Percentiles rank a stretch among this genome's conserved stretches.
Conservation (phyloP, 2,888 invertebrate species). For the Andrena praecox region DNA sequence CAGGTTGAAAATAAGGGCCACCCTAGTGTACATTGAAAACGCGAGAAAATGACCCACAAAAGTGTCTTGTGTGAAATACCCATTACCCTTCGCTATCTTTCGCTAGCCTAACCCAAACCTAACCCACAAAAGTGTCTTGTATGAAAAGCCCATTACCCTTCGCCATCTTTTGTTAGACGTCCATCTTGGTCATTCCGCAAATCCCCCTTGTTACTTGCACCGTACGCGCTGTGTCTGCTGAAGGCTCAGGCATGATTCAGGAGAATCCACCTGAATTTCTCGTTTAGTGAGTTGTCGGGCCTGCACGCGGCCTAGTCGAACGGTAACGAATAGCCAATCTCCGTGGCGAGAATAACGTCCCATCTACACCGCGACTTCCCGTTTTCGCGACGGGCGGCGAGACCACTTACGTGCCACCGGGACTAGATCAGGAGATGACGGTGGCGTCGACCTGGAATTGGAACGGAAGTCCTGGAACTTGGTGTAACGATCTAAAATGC, state of each 20-base stretch:
- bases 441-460: constrained; percentile 32
- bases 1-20: too few species aligned
- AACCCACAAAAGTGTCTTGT: too few species aligned
- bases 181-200: not conserved
- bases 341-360: constrained; percentile 63
- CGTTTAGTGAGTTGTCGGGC: constrained; percentile 23
- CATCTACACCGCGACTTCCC: constrained; percentile 19
- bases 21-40: too few species aligned
- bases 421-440: constrained; percentile 49
- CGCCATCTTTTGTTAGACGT: too few species aligned
- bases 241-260: not conserved
- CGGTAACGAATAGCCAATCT: constrained; percentile 72
- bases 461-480: constrained; percentile 33
- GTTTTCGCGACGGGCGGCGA: not conserved
- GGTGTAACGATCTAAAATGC: constrained; percentile 37
- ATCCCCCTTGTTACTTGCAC: not conserved
- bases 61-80: too few species aligned
- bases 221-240: not conserved
- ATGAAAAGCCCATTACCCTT: too few species aligned
- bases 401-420: constrained; percentile 42
- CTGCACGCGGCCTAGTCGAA: constrained; percentile 34
- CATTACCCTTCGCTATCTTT: too few species aligned
- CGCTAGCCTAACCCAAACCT: too few species aligned
- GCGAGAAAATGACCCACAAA: too few species aligned
- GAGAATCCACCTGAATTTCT: constrained; percentile 27